A percentile compares a stretch with the other conserved stretches of the same genome.
Evolutionary conservation across 2,888 invertebrate genomes (phyloP).

Genomic region (Prosapia bicincta): DNA sequence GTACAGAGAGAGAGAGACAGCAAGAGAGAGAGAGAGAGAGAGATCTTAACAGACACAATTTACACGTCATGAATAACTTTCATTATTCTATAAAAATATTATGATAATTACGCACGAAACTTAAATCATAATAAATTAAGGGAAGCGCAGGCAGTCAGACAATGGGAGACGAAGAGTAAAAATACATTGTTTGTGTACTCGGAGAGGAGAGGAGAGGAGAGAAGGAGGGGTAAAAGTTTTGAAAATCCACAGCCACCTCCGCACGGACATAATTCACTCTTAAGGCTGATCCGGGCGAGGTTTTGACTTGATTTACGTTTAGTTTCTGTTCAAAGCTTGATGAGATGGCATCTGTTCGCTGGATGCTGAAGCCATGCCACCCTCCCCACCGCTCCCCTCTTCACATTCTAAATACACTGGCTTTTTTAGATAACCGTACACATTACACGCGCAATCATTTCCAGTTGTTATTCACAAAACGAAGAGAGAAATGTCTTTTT

Average conservation of each 20-base stretch:
- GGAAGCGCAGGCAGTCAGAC: not conserved
- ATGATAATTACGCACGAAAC: not conserved
- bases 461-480: not conserved
- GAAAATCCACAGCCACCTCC: conserved; percentile 28
- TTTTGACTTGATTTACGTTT: conserved; percentile 24
- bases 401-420: not conserved
- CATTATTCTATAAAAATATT: not conserved
- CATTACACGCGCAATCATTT: not conserved
- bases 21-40: too few relatives aligned
- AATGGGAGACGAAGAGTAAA: not conserved
- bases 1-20: too few relatives aligned
- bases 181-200: not conserved
- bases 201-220: not conserved
- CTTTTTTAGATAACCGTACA: not conserved
- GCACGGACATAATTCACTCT: conserved; percentile 25
- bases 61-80: not conserved
- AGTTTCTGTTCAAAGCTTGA: conserved; percentile 24
- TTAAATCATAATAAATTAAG: not conserved
- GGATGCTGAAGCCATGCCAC: not conserved
- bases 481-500: too few relatives aligned
- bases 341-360: conserved; percentile 27
- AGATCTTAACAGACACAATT: too few relatives aligned
- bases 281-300: conserved; percentile 17
- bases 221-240: conserved; percentile 20
- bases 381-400: not conserved